Evolutionary conservation across 64 coral and sea anemone genomes (phyloP), one percentile per base, ranked within the genome.

Genomic region (Stichodactyla mertensii): DNA sequence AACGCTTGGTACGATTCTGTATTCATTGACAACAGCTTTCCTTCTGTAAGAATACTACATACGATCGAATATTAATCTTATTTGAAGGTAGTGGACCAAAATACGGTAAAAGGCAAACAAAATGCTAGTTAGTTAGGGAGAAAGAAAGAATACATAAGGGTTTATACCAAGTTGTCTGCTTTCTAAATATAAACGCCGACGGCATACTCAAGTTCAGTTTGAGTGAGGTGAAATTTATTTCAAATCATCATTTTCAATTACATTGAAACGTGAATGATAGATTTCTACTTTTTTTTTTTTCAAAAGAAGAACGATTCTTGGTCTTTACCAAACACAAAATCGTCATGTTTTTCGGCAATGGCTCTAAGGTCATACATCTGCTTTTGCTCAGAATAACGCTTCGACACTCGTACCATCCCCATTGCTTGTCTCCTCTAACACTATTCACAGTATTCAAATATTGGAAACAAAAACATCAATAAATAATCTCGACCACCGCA

Each of bases 331-430:
- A 74, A 66, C 19, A n/a, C 24, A n/a, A 36, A 74, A 74, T 74
- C 69, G 22, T 13, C 69, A 74, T 66, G 36, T 45, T 31, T 74
- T 69, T 36, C 27, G 10, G 69, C 69, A 11, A 74, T 81, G 0
- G 51, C 53, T 55, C 78, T 52, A 81, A 81, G 78, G 78, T 81
- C 78, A 81, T 45, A 81, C 69, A 74, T 74, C 78, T 81, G 78
- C 80, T 57, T 85, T 84, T 85, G 15, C 16, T 14, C 2, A 5
- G 13, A 82, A 82, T 57, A 36, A 82, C 55, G 83, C 55, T 61
- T 61, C 55, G 55, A 16, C 10, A 18, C 82, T 55, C 15, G 51
- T 18, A 85, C 55, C 55, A 85, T 7, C 16, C 4, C 26, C 79
- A 19, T 82, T 52, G 15, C 20, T 62, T 9, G 7, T 52, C 57